phyloP scores from a whole-genome alignment of 2,797 vertebrate species.

The Scyliorhinus canicula region DNA sequence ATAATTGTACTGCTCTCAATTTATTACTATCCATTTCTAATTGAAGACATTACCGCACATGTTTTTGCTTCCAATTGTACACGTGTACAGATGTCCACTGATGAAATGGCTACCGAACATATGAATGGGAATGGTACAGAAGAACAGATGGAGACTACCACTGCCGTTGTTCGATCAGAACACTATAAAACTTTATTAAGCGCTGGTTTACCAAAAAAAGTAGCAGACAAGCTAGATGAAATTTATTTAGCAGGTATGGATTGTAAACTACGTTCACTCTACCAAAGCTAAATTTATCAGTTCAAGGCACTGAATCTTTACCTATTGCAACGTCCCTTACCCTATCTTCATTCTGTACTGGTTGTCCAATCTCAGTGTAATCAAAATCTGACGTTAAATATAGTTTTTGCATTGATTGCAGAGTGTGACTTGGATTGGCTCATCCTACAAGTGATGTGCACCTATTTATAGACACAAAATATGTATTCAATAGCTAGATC shows the following conservation, averaged over 20 bases:
- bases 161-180: constrained; percentile 83
- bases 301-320: constrained; percentile 55
- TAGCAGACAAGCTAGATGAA: constrained; percentile 96
- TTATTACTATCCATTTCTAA: background rate
- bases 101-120: constrained; percentile 93
- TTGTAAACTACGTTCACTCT: background rate
- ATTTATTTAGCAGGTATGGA: constrained; percentile 95
- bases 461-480: background rate
- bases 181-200: constrained; percentile 88
- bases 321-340: constrained; percentile 47
- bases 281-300: background rate
- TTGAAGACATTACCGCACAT: constrained; percentile 16
- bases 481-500: background rate
- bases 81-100: constrained; percentile 83
- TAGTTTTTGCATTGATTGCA: background rate
- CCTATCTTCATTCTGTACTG: background rate
- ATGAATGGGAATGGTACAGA: constrained; percentile 95
- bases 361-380: too few species aligned
- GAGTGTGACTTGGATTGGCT: background rate
- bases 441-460: background rate
- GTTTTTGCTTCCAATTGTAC: constrained; percentile 46
- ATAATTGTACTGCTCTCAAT: background rate
- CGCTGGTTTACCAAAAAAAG: constrained; percentile 88
- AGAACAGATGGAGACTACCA: constrained; percentile 93
- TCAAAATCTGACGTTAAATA: background rate